phyloP scores from a whole-genome alignment of 2,113 vertebrate genomes.

The Montifringilla adamsi region DNA sequence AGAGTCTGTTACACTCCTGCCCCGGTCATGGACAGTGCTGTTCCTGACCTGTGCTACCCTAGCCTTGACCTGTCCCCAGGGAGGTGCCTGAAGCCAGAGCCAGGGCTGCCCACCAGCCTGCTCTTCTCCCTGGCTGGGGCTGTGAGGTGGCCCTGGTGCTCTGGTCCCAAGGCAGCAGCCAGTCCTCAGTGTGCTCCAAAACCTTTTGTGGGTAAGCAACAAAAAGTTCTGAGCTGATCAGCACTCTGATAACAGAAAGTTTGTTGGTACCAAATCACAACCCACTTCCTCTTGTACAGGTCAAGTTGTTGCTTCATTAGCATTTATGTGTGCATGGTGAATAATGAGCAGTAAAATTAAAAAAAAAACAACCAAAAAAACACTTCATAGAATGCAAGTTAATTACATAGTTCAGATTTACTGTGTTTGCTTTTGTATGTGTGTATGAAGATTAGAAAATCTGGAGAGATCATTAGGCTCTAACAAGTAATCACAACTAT shows the following conservation, averaged over 20 bases:
- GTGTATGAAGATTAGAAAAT: not conserved
- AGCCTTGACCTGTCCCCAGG: rapidly evolving
- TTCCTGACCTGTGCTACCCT: not conserved
- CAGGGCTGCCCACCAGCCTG: not conserved
- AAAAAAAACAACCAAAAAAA: not conserved
- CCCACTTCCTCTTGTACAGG: not conserved
- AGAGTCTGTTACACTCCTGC: rapidly evolving
- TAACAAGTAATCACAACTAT: not conserved
- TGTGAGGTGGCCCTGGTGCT: too few species aligned
- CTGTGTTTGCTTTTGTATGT: not conserved
- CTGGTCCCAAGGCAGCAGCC: not conserved
- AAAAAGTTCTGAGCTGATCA: not conserved
- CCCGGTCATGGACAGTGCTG: rapidly evolving
- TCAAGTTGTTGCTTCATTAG: not conserved
- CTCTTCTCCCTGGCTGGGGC: not conserved
- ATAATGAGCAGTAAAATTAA: not conserved
- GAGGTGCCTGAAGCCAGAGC: not conserved
- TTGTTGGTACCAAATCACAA: not conserved
- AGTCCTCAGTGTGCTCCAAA: not conserved
- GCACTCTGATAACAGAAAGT: not conserved
- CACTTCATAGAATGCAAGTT: not conserved
- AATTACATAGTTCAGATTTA: not conserved
- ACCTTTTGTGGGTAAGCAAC: not conserved
- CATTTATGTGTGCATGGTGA: not conserved
- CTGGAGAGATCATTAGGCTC: not conserved